A percentile compares a stretch with the other conserved stretches of the same genome.
Conservation (phyloP, 2,888 invertebrate genomes). For the Pterobdella sp. region DNA sequence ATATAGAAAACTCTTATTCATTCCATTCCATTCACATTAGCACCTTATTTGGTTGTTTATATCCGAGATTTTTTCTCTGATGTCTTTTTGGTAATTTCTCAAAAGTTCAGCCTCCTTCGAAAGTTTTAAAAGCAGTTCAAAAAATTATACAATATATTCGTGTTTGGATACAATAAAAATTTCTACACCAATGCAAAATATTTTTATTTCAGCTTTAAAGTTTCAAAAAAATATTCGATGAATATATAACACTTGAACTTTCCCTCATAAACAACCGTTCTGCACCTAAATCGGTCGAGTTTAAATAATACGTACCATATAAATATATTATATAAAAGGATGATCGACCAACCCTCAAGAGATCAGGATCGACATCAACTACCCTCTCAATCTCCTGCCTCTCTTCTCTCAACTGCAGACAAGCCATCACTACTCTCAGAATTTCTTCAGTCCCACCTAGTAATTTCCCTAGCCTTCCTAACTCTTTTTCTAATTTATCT, state of each 20-base stretch:
- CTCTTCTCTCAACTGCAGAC: neutral
- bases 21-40: too few species aligned
- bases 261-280: too few species aligned
- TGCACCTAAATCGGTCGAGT: too few species aligned
- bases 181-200: too few species aligned
- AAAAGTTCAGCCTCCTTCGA: slow-evolving; percentile 6
- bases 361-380: slow-evolving; percentile 8
- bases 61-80: neutral
- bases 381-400: slow-evolving; percentile 12
- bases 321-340: neutral
- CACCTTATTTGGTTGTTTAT: neutral
- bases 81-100: neutral
- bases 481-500: neutral
- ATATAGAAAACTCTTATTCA: too few species aligned
- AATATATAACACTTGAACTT: too few species aligned
- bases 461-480: neutral
- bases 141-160: neutral
- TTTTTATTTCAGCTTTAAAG: neutral
- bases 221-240: too few species aligned
- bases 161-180: too few species aligned
- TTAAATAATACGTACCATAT: neutral
- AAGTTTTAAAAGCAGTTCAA: neutral
- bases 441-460: neutral
- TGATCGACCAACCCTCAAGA: neutral
- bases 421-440: neutral